Base-by-base conservation (phyloP, 1,140 invertebrate genomes). In the Leucophenga varia region DNA sequence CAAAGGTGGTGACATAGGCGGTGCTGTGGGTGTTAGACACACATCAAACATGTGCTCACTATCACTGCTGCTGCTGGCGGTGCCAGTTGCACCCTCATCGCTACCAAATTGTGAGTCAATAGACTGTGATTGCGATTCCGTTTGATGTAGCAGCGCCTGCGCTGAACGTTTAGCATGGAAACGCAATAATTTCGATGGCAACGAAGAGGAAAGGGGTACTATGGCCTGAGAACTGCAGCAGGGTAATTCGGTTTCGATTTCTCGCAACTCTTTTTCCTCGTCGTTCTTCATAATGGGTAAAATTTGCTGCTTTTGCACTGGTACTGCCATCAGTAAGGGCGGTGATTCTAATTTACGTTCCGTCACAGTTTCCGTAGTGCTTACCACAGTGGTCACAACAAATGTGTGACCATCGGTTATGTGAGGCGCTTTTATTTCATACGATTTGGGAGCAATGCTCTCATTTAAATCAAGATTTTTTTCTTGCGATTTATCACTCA, bases 41-140 rank as follows among this genome's bases (percentile, higher is more conserved):
- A 13, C n/a, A 7, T 37, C 35, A 12, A 5, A 37, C 16, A 14
- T 8, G 9, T 37, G 13, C 3, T 12, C 17, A 6, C 6, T 17
- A 17, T 6, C 35, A 17, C 6, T 37, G 35, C 35, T 12, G n/a
- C 25, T 44, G 13, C 40, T 32, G 1, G 41, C 45, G 12, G n/a
- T 56, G 47, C 41, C 51, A 47, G 22, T 55, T 54, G 35, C 34
- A 36, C 54, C 59, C 18, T 59, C 44, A 13, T 65, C 64, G 22
- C 68, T 69, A 17, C 69, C 69, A 39, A 72, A 57, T 31, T 72
- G 69, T 0, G 68, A 69, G 45, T 72, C 69, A 17, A 72, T 63
- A 5, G 22, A 37, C 8, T 48, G 41, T 12, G 46, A 48, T 34
- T 35, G 42, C 10, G 22, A 56, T 42, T 55, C 54, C 4, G 41